Conservation (phyloP, 2,888 invertebrate species). For the Stenodema calcarata region DNA sequence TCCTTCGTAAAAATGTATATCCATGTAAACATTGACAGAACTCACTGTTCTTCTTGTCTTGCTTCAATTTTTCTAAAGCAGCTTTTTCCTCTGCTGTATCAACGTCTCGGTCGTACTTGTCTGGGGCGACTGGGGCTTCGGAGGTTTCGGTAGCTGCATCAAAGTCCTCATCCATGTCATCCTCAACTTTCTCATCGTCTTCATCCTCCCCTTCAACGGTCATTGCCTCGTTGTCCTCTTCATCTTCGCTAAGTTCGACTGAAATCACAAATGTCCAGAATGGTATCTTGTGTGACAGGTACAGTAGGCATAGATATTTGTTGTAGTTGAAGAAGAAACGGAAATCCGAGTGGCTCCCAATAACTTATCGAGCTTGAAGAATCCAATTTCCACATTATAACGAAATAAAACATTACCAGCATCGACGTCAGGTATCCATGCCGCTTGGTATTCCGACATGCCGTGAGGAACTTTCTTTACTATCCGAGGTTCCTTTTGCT, state of each 20-base stretch:
- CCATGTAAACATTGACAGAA: no score
- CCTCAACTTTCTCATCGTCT: constrained; percentile 64
- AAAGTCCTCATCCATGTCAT: constrained; percentile 62
- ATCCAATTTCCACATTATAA: no score
- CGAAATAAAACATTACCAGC: constrained; percentile 59
- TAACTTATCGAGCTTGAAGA: no score
- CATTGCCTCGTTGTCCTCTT: constrained; percentile 22
- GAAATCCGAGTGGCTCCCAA: no score
- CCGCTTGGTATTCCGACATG: constrained; percentile 96
- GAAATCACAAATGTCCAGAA: no score
- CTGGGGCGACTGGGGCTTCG: constrained; percentile 70
- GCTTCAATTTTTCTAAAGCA: constrained; percentile 75
- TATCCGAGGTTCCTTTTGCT: constrained; percentile 70
- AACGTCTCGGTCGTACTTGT: constrained; percentile 73
- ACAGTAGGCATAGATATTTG: no score
- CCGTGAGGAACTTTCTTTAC: constrained; percentile 90
- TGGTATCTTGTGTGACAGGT: no score
- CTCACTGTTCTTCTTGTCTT: constrained; percentile 57
- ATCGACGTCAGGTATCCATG: constrained; percentile 85
- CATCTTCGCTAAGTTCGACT: constrained; percentile 52
- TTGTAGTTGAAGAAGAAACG: no score
- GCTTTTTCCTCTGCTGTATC: constrained; percentile 81
- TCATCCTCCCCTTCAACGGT: constrained; percentile 63
- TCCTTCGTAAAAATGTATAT: no score
- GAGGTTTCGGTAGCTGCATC: constrained; percentile 64